Evolutionary conservation across 2,113 vertebrate species (phyloP).

Genomic region (Chaenogobius annularis): DNA sequence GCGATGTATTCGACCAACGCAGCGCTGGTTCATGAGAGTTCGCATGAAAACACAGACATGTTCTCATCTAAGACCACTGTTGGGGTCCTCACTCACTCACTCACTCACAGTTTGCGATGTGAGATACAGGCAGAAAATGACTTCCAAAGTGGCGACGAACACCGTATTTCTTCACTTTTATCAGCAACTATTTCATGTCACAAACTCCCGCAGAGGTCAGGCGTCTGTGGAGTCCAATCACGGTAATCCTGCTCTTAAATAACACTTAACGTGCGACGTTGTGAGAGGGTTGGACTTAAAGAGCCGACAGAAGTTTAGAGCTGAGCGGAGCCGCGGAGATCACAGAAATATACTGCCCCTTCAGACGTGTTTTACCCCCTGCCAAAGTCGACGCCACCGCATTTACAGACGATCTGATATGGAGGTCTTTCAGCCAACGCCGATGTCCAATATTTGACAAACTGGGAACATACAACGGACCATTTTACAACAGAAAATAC

Average conservation of each 20-base stretch:
- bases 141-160: not conserved
- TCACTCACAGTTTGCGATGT: too few species aligned
- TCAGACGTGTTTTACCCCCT: conserved; percentile 59
- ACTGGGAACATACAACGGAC: too few species aligned
- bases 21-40: too few species aligned
- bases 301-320: conserved; percentile 36
- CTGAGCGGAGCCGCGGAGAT: conserved; percentile 59
- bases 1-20: too few species aligned
- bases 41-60: too few species aligned
- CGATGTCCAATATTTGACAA: too few species aligned
- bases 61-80: too few species aligned
- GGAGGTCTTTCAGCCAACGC: too few species aligned
- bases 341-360: conserved; percentile 69
- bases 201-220: conserved; percentile 14
- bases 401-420: too few species aligned
- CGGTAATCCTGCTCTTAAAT: conserved; percentile 66
- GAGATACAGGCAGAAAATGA: not conserved
- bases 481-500: too few species aligned
- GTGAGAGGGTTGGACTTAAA: not conserved
- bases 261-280: conserved; percentile 40
- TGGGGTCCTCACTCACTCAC: too few species aligned
- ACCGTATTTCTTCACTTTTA: conserved; percentile 40
- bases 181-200: conserved; percentile 24
- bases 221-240: conserved; percentile 57
- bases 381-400: not conserved